These are phyloP conservation scores for Fissipunctia ypsillon DNA, from an alignment of 2,888 invertebrate species.

Conservation along the genomic window DNA sequence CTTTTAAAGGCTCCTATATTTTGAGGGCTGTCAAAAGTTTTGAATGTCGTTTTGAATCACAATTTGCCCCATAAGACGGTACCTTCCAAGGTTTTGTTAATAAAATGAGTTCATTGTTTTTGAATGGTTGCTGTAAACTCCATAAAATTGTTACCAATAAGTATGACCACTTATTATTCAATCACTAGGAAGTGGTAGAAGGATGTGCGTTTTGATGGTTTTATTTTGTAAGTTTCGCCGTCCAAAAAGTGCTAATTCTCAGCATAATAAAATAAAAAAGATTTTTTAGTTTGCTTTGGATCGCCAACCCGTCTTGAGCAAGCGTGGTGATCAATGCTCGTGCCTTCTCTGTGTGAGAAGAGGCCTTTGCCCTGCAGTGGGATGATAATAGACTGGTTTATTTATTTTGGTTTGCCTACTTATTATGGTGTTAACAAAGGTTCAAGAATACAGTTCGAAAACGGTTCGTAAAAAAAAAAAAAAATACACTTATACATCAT, in stretches of 20 bases:
- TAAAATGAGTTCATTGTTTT: slow-evolving; percentile 2
- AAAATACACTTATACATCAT: background rate
- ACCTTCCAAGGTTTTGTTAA: slow-evolving; percentile 30
- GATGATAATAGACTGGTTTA: too few species aligned
- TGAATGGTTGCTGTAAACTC: background rate
- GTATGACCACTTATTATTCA: background rate
- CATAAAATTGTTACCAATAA: background rate
- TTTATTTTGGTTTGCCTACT: background rate
- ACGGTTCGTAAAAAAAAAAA: background rate
- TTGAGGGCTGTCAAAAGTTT: slow-evolving; percentile 45
- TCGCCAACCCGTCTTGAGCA: too few species aligned
- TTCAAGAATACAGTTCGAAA: background rate
- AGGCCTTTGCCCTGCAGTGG: too few species aligned
- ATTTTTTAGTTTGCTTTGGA: too few species aligned
- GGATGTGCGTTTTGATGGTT: background rate
- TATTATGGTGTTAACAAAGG: background rate
- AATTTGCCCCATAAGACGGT: slow-evolving; percentile 35
- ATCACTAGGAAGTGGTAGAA: background rate
- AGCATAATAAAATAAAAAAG: background rate
- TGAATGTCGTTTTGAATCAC: slow-evolving; percentile 36
- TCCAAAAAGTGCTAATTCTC: background rate
- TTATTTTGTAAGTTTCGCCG: background rate
- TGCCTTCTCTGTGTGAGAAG: too few species aligned
- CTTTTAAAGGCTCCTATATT: slow-evolving; percentile 22
- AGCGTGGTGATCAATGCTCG: too few species aligned